Base-by-base conservation (phyloP, 1,140 invertebrate species). In the Pseudachorutes palmiensis region DNA sequence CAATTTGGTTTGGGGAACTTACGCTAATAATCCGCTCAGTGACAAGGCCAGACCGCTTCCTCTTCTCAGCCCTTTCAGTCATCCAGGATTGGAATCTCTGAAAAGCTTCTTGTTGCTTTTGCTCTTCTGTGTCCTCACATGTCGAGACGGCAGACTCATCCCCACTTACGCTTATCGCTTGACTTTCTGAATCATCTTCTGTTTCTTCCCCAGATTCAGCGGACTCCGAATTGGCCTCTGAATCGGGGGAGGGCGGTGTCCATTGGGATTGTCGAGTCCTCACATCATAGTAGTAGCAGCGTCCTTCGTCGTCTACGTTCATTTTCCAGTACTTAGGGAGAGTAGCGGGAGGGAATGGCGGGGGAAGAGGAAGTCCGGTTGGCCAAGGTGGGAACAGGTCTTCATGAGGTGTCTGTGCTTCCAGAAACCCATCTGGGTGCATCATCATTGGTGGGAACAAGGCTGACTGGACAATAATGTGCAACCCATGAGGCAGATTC, bases 251-350 rank as follows among this genome's bases (percentile, higher is more conserved):
- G 0, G 93, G 93, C 30, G 90, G 89, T 66, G 88, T 81, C 94
- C 94, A 97, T 76, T 95, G 92, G 1, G 91, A 86, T 74, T 89
- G 82, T 64, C 91, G 84, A 29, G 89, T 85, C 72, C 87, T 87
- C 0, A 88, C 80, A 77, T 97, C 92, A 78, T 95, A 97, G 80
- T 95, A 98, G 77, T 96, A 98, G 0, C 86, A 83, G 67, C 91
- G 81, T 1, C 93, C 92, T 51, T 90, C 85, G 24, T 81, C 75
- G 77, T 94, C 91, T 55, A 85, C 83, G 0, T 89, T 87, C 74
- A 85, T 88, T 74, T 90, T 89, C 93, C 94, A 97, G 75, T 63
- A 55, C 12, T 57, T 26, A 2, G 73, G 71, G 2, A 72, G 51
- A 30, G 45, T 59, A 12, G 62, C 33, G 36, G 71, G 69, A 24